Evolutionary conservation across 2,797 vertebrate species (phyloP).

Genomic region (Percopsis omiscomaycus): DNA sequence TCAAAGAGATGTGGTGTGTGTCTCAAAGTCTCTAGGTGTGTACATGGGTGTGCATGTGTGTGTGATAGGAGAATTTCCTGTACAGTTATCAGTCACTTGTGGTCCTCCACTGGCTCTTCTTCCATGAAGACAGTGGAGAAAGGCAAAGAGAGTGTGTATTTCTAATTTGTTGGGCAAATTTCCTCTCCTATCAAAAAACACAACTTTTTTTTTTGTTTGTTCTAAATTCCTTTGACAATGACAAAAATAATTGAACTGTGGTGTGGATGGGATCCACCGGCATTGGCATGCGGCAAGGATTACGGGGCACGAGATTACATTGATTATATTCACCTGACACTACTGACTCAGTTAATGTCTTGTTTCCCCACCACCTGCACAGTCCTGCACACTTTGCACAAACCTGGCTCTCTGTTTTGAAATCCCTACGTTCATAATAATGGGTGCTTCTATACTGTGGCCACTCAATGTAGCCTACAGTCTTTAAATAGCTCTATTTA

Average conservation of each 20-base stretch:
- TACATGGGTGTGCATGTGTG: not conserved
- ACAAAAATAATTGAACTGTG: not conserved
- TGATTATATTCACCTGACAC: constrained; percentile 41
- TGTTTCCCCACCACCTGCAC: constrained; percentile 15
- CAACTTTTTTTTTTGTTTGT: constrained; percentile 1
- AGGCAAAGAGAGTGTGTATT: constrained; percentile 1
- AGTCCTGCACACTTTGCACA: not conserved
- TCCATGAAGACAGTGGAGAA: constrained; percentile 36
- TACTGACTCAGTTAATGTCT: constrained; percentile 25
- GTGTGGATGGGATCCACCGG: not conserved
- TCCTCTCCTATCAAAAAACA: too few species aligned
- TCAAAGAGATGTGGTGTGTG: not conserved
- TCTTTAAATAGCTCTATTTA: not conserved
- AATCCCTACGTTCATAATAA: not conserved
- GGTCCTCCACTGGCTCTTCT: constrained; percentile 35
- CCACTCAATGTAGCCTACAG: not conserved
- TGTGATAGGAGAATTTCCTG: constrained; percentile 15
- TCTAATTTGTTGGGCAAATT: too few species aligned
- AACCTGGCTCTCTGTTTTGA: not conserved
- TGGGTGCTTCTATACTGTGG: not conserved
- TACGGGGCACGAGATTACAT: constrained; percentile 53
- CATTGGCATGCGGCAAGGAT: constrained; percentile 30
- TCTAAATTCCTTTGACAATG: not conserved
- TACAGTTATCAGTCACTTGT: constrained; percentile 18
- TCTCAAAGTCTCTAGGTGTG: not conserved